Evolutionary conservation across 2,797 vertebrate species (phyloP), one percentile per base, ranked within the genome.

Genomic region (Onychomys leucogaster): DNA sequence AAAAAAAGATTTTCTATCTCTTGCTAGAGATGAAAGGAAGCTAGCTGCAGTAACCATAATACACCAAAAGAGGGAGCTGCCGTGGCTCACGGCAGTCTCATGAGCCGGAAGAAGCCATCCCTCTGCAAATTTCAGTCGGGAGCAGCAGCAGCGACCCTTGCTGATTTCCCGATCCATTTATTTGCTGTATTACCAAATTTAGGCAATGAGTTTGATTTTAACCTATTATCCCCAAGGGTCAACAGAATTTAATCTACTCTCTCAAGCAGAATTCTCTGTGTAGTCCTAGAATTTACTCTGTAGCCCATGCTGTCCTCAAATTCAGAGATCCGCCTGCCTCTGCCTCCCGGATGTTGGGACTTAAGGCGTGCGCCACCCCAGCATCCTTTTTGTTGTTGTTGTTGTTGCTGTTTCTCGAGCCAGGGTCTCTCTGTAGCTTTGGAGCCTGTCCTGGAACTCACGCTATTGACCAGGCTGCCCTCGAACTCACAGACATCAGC

Each of bases 61-160:
- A 65, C 2, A 61, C 41, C 96, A 91, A 76, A 80, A 97, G 98
- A 93, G 94, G 86, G 95, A 89, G 84, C 71, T 69, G 80, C 41
- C 1, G 88, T 12, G 43, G 0, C 14, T 78, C 55, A 32, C 5
- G 49, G 59, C 43, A 65, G 86, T 19, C 75, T 57, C 37, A 52
- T 27, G 5, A 37, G 43, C 78, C 76, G 9, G 37, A 94, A 73
- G 1, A 1, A 10, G 73, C 41, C 32, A 10, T 19, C 21, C 46
- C 12, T 63, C 6, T 3, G 13, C 11, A 69, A 71, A 92, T 65
- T 65, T 71, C 37, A 46, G 67, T 23, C 7, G 49, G 59, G 8
- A 76, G 59, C 6, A 78, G 27, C 14, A 87, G 21, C 14, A 83
- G 41, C 37, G 80, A 92, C 85, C 1, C 23, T 63, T 84, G 27